Base-by-base conservation (phyloP, 30 jellyfish, hydroid and myxozoan genomes). In the Rhopilema esculentum region DNA sequence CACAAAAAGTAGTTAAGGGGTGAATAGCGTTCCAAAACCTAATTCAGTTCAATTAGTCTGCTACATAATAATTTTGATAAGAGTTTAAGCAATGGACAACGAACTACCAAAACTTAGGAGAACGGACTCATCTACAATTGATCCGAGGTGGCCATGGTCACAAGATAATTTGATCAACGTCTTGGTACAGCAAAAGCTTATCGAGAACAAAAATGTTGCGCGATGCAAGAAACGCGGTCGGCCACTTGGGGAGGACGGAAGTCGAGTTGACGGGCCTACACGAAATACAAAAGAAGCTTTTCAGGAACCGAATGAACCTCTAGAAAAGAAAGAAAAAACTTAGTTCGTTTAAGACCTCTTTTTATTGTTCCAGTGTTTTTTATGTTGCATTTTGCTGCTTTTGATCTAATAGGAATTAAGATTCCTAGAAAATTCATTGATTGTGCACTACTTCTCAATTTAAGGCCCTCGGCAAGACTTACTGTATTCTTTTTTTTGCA, bases 61-160 rank as follows among this genome's bases (percentile, higher is more conserved):
- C 57, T 40, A 40, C 57, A 40, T 40, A 40, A 40, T 40, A 40
- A 40, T 40, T 40, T 40, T 40, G 57, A 40, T 40, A 40, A 40
- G 57, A 40, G 57, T 40, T 40, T 40, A 40, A 63, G 72, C 29
- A 63, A 63, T 63, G 72, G 29, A 63, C 29, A 24, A 63, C 72
- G 29, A 63, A 24, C 26, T 63, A n/a, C 72, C 72, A 19, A n/a
- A n/a, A 24, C 29, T 63, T n/a, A 63, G 29, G 29, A 63, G 72
- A 63, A 63, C 72, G 29, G 72, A 63, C 29, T 63, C 72, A 63
- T 19, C 29, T 19, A 63, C 72, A 63, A 24, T 63, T n/a, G 72
- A 63, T 63, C 72, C 72, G 29, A 63, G 72, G 29, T 63, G 72
- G 72, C 72, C 72, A 24, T 63, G 72, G 72, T 19, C 29, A 19